Conservation (phyloP, 2,888 invertebrate genomes). For the Poecilus cupreus region DNA sequence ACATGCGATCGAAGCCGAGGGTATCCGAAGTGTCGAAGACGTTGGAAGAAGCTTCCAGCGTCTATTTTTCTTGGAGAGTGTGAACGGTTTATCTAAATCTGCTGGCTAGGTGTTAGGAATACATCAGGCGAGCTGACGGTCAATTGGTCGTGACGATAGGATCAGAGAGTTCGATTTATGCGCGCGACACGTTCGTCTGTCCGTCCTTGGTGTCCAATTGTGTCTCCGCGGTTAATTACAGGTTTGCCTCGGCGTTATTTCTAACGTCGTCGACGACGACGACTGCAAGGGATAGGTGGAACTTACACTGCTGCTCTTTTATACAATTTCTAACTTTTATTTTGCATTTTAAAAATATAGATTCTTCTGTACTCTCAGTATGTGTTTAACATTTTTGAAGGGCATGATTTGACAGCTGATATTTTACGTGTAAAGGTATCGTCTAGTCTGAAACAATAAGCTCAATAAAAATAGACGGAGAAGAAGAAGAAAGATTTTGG, state of each 20-base stretch:
- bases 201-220: constrained; percentile 49
- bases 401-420: too few relatives aligned
- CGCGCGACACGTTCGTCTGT: constrained; percentile 55
- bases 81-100: constrained; percentile 54
- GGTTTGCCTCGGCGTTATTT: constrained; percentile 20
- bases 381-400: too few relatives aligned
- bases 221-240: constrained; percentile 53
- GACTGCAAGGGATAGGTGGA: constrained; percentile 4
- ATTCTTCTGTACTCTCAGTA: too few relatives aligned
- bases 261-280: not conserved
- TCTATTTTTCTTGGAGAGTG: constrained; percentile 45
- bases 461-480: too few relatives aligned
- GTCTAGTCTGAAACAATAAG: too few relatives aligned
- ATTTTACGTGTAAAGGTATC: too few relatives aligned
- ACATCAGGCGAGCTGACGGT: constrained; percentile 53
- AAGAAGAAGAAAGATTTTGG: too few relatives aligned
- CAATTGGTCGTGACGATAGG: constrained; percentile 50
- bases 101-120: constrained; percentile 56
- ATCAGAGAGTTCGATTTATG: constrained; percentile 51
- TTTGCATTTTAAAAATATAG: too few relatives aligned
- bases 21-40: not conserved
- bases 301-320: not conserved
- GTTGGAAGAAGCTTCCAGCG: not conserved
- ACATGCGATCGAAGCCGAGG: not conserved
- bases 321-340: too few relatives aligned